Conservation (phyloP, 2,888 invertebrate species). For the Perizoma affinitatum region DNA sequence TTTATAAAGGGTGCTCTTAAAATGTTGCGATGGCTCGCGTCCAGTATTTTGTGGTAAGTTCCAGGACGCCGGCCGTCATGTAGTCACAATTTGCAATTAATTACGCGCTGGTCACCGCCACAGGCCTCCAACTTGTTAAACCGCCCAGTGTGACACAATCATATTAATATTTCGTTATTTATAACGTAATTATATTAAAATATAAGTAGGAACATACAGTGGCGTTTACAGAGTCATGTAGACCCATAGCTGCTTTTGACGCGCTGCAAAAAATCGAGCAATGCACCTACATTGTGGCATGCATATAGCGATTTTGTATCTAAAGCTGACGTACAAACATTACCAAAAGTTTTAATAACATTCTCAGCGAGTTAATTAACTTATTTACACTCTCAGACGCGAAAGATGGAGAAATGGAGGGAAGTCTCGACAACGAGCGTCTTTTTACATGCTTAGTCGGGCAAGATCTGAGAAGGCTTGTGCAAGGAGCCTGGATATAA, state of each 20-base stretch:
- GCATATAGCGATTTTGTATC: background rate
- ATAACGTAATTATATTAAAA: slow-evolving; percentile 11
- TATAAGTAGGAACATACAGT: background rate
- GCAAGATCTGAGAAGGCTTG: background rate
- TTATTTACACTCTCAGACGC: slow-evolving; percentile 1
- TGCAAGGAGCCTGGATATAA: slow-evolving; percentile 1
- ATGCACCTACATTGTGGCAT: no score
- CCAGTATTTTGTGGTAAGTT: slow-evolving; percentile 31
- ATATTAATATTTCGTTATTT: slow-evolving; percentile 43
- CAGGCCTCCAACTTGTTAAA: slow-evolving; percentile 47
- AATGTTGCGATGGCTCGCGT: slow-evolving; percentile 15
- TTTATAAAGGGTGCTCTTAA: background rate
- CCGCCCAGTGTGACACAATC: slow-evolving; percentile 40
- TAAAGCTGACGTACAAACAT: background rate
- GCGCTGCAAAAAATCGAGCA: background rate
- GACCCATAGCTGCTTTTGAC: background rate
- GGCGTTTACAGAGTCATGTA: background rate
- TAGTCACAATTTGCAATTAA: slow-evolving; percentile 70
- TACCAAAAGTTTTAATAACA: background rate
- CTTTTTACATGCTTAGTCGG: no score
- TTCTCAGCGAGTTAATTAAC: slow-evolving; percentile 6
- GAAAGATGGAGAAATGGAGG: slow-evolving; percentile 4
- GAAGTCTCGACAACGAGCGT: background rate
- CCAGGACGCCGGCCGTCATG: slow-evolving; percentile 42
- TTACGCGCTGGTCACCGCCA: slow-evolving; percentile 54